A percentile compares a stretch with the other conserved stretches of the same genome.
Evolutionary conservation across 2,888 invertebrate species (phyloP).

Genomic region (Norana najaformis): DNA sequence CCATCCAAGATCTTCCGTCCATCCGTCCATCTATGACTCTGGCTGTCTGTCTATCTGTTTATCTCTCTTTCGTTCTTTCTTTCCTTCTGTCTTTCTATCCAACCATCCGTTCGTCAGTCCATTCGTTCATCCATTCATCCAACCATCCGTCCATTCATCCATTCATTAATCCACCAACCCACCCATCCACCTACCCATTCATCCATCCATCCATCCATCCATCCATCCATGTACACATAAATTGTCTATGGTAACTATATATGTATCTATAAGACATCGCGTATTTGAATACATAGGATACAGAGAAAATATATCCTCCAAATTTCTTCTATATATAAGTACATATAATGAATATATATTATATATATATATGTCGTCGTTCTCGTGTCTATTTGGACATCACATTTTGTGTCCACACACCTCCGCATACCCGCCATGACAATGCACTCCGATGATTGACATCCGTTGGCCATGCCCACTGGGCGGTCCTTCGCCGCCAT

Average conservation of each 20-base stretch:
- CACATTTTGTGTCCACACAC: not conserved
- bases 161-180: too few species aligned
- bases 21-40: too few species aligned
- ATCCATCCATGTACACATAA: not conserved
- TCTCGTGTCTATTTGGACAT: not conserved
- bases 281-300: not conserved
- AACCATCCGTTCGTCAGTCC: too few species aligned
- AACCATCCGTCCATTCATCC: too few species aligned
- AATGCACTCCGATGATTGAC: not conserved
- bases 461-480: not conserved
- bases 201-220: too few species aligned
- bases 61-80: too few species aligned
- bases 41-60: too few species aligned
- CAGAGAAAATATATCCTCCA: too few species aligned
- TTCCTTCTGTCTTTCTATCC: too few species aligned
- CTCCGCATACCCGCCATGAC: not conserved
- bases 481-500: not conserved
- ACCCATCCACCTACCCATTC: too few species aligned
- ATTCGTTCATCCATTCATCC: too few species aligned
- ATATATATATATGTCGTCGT: not conserved
- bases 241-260: not conserved
- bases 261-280: not conserved
- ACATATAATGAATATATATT: not conserved
- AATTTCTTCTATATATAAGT: not conserved
- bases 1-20: not conserved